Conservation (phyloP, 2,797 vertebrate genomes). For the Xiphorhynchus erythropygius region DNA sequence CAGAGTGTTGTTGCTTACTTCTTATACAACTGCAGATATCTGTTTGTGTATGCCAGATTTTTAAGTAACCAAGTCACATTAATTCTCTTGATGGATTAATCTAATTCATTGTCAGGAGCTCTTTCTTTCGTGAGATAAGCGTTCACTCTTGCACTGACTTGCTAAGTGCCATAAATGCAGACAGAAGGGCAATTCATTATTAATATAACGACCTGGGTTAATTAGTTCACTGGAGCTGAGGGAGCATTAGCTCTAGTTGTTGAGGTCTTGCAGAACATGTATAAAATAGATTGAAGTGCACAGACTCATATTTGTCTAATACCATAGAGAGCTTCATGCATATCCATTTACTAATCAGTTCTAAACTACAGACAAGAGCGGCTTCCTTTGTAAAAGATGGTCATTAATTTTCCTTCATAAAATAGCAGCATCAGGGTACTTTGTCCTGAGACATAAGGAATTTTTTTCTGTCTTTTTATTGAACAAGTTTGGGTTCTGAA, state of each 20-base stretch:
- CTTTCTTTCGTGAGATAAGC: constrained; percentile 15
- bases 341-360: constrained; percentile 43
- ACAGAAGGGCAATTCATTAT: constrained; percentile 41
- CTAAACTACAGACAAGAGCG: constrained; percentile 13
- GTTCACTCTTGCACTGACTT: constrained; percentile 35
- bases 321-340: constrained; percentile 11
- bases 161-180: constrained; percentile 58
- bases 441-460: neutral
- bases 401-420: constrained; percentile 35
- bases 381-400: constrained; percentile 2
- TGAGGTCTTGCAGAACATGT: constrained; percentile 23
- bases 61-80: constrained; percentile 55
- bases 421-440: constrained; percentile 5
- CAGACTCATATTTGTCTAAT: neutral
- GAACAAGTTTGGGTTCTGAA: neutral
- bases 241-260: constrained; percentile 45
- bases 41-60: neutral
- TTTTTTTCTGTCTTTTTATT: neutral
- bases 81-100: constrained; percentile 56
- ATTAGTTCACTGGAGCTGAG: constrained; percentile 55
- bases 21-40: constrained; percentile 11
- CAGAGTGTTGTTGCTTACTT: constrained; percentile 5
- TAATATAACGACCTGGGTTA: constrained; percentile 32
- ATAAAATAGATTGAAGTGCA: constrained; percentile 44
- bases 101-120: constrained; percentile 57